phyloP scores from a whole-genome alignment of 2,888 invertebrate genomes.

The Plemyria rubiginata region DNA sequence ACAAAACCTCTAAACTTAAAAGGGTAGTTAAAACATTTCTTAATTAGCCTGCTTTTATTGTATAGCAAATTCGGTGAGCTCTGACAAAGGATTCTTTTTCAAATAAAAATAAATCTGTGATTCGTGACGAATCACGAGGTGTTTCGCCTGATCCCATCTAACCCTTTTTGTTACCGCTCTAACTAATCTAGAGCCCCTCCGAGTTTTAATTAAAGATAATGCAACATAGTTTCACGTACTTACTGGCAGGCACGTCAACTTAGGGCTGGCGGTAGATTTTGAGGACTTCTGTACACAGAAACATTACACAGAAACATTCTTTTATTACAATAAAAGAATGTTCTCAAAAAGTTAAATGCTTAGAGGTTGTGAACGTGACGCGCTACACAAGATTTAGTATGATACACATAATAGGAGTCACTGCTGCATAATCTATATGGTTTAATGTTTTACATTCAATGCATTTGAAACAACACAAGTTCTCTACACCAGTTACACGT shows the following conservation, averaged over 20 bases:
- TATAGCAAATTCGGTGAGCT: slow-evolving; percentile 82
- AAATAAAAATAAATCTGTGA: slow-evolving; percentile 80
- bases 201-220: slow-evolving; percentile 82
- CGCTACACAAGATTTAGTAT: slow-evolving; percentile 19
- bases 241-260: slow-evolving; percentile 45
- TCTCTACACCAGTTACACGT: slow-evolving; percentile 7
- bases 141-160: slow-evolving; percentile 75
- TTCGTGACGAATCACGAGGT: slow-evolving; percentile 83
- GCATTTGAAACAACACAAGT: slow-evolving; percentile 13
- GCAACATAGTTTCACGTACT: slow-evolving; percentile 78
- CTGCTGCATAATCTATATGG: slow-evolving; percentile 19
- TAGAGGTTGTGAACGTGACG: slow-evolving; percentile 20
- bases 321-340: slow-evolving; percentile 20
- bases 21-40: slow-evolving; percentile 79
- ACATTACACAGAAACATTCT: no score
- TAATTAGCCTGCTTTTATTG: slow-evolving; percentile 82
- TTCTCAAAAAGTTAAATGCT: slow-evolving; percentile 12
- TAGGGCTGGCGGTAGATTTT: slow-evolving; percentile 57
- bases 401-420: slow-evolving; percentile 1
- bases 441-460: slow-evolving; percentile 21
- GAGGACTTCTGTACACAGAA: slow-evolving; percentile 6
- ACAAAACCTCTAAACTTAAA: slow-evolving; percentile 68
- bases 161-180: slow-evolving; percentile 79
- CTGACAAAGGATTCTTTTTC: slow-evolving; percentile 76
- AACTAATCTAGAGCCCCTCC: slow-evolving; percentile 80